These are phyloP conservation scores for Indri indri DNA, from an alignment of 2,113 vertebrate species.

Conservation along the genomic window DNA sequence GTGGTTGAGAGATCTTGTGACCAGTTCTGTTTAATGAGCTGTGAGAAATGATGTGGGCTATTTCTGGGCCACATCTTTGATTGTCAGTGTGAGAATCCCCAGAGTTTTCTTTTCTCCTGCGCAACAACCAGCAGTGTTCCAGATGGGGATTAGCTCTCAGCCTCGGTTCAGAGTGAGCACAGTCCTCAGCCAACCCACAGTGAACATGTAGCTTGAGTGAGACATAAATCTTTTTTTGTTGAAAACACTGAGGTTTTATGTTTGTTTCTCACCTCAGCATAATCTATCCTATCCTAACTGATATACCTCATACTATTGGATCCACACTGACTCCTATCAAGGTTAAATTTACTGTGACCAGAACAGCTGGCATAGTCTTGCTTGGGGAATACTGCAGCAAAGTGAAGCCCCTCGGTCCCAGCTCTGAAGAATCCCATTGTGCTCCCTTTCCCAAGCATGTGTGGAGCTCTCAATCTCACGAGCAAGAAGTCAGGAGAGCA, in stretches of 20 bases:
- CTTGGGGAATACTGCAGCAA: not conserved
- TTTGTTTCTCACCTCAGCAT: not conserved
- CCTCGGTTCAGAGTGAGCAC: not conserved
- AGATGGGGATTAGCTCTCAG: not conserved
- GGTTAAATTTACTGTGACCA: not conserved
- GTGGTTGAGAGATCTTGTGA: not conserved
- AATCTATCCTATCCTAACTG: not conserved
- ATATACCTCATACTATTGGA: not conserved
- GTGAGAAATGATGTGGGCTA: not conserved
- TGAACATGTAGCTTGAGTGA: not conserved
- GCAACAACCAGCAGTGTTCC: not conserved
- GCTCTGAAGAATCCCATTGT: not conserved
- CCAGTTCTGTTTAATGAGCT: not conserved
- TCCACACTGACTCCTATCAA: not conserved
- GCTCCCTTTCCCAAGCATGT: not conserved
- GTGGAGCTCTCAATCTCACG: not conserved
- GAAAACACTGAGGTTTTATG: not conserved
- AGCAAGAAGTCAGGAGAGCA: not conserved
- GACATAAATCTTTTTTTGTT: not conserved
- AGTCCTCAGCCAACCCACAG: not conserved
- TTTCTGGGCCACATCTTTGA: conserved; percentile 1
- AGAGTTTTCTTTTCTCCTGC: not conserved
- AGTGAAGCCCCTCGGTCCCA: not conserved
- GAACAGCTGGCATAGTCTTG: not conserved
- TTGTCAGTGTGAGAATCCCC: not conserved